Conservation (phyloP, 2,113 vertebrate genomes). For the Solea solea region DNA sequence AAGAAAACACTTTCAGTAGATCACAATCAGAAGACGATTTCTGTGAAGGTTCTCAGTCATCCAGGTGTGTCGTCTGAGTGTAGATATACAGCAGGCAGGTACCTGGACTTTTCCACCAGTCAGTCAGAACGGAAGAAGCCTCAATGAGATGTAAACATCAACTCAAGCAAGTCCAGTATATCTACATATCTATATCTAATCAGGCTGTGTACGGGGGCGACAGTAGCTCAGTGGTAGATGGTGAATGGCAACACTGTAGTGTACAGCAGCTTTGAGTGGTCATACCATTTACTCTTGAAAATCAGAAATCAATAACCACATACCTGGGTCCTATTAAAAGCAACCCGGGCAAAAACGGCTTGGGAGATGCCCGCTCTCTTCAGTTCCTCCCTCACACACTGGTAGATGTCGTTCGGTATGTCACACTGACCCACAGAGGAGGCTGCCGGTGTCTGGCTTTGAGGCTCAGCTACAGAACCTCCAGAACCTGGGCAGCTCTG, state of each 20-base stretch:
- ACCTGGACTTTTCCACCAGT: too few relatives aligned
- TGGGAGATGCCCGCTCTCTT: conserved; percentile 99
- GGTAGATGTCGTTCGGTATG: conserved; percentile 96
- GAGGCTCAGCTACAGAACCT: conserved; percentile 32
- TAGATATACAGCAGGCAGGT: too few relatives aligned
- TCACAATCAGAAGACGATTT: conserved; percentile 28
- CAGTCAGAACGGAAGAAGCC: too few relatives aligned
- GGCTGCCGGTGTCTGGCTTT: conserved; percentile 43
- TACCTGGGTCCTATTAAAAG: conserved; percentile 99
- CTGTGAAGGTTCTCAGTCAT: too few relatives aligned
- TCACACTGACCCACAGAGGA: conserved; percentile 75
- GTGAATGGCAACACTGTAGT: too few relatives aligned
- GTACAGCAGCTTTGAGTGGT: too few relatives aligned
- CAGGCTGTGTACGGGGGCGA: too few relatives aligned
- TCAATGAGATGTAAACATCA: too few relatives aligned
- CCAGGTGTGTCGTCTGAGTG: too few relatives aligned
- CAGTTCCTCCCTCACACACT: conserved; percentile 97
- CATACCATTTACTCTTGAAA: too few relatives aligned
- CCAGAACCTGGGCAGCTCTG: conserved; percentile 46
- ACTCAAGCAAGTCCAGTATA: neutral
- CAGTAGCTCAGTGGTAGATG: too few relatives aligned
- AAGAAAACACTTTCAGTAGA: conserved; percentile 15
- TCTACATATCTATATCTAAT: too few relatives aligned
- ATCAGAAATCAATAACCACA: conserved; percentile 6
- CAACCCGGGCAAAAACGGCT: conserved; percentile 98